Conservation (phyloP, 2,113 vertebrate species). For the Lepus americanus region DNA sequence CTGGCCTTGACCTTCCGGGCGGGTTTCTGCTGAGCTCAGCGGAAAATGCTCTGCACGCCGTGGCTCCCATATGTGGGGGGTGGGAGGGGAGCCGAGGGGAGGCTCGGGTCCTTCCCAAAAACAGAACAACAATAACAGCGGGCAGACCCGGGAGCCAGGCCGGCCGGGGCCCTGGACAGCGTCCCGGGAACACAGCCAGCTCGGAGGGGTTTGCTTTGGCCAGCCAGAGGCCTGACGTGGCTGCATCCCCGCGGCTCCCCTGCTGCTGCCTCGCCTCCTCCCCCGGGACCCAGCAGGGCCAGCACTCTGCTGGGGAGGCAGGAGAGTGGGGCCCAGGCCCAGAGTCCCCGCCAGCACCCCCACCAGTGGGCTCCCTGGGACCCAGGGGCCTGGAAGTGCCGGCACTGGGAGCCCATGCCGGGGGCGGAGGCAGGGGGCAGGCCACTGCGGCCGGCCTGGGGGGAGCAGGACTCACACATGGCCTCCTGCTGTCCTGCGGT, state of each 20-base stretch:
- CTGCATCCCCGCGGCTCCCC: not conserved
- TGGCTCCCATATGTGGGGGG: conserved; percentile 86
- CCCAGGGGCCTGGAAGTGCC: not conserved
- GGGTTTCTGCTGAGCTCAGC: conserved; percentile 89
- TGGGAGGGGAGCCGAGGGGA: conserved; percentile 67
- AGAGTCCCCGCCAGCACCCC: not conserved
- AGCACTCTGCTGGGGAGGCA: not conserved
- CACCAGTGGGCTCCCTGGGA: not conserved
- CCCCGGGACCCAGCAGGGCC: not conserved
- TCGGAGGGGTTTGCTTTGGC: conserved; percentile 43
- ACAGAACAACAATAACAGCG: conserved; percentile 82
- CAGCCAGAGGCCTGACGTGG: not conserved
- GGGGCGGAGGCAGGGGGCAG: no score
- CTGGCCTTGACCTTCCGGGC: conserved; percentile 88
- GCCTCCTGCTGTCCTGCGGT: not conserved
- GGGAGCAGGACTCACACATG: not conserved
- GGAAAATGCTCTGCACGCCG: conserved; percentile 85
- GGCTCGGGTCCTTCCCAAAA: conserved; percentile 83
- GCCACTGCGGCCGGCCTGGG: not conserved
- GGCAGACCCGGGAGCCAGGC: conserved; percentile 52
- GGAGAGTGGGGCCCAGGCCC: not conserved
- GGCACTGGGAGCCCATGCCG: no score
- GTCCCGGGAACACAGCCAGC: conserved; percentile 30
- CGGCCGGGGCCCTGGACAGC: conserved; percentile 49
- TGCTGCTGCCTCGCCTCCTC: not conserved